Conservation (phyloP, 1,140 invertebrate species). For the Protaetia brevitarsis region DNA sequence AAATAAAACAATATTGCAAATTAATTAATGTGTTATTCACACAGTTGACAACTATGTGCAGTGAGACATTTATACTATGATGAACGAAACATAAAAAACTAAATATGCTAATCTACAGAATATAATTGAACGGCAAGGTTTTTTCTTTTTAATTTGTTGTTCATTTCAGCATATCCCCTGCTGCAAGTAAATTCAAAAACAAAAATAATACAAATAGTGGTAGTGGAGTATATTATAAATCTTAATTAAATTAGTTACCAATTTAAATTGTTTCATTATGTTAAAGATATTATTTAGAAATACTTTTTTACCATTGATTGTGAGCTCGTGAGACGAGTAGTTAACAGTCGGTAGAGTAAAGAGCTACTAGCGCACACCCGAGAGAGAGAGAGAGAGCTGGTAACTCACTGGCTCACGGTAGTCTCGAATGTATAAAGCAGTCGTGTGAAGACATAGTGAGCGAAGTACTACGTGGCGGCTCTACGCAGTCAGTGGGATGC, state of each 20-base stretch:
- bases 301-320: conserved; percentile 44
- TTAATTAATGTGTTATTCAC: no score
- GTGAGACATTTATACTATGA: no score
- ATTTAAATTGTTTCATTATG: conserved; percentile 22
- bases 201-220: conserved; percentile 4
- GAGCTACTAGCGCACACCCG: conserved; percentile 35
- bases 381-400: conserved; percentile 35
- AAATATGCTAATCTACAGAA: no score
- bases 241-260: conserved; percentile 25
- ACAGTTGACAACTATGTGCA: no score
- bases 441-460: conserved; percentile 40
- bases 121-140: neutral
- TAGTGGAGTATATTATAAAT: neutral
- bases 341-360: conserved; percentile 40
- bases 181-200: conserved; percentile 25
- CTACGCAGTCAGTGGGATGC: conserved; percentile 41
- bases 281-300: conserved; percentile 21
- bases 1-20: no score
- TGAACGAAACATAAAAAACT: neutral
- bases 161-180: neutral
- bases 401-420: conserved; percentile 45
- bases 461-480: conserved; percentile 42
- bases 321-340: conserved; percentile 45
- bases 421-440: conserved; percentile 35
- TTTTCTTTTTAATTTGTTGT: neutral